Percentiles rank a stretch among this genome's conserved stretches.
Conservation (phyloP, 2,797 vertebrate genomes). For the Masticophis lateralis region DNA sequence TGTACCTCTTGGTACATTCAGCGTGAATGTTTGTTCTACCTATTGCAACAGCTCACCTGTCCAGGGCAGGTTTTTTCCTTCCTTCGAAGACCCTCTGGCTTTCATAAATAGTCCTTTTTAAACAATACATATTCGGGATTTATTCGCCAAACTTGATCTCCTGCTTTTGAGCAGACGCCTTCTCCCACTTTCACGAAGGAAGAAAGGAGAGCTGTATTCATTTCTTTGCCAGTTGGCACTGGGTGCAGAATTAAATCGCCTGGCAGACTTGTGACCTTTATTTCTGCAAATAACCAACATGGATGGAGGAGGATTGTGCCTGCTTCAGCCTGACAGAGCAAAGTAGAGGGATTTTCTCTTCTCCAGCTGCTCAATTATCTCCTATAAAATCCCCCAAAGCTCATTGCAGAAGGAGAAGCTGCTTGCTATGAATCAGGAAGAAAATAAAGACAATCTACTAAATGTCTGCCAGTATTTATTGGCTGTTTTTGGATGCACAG, state of each 20-base stretch:
- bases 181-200: not conserved
- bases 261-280: too few relatives aligned
- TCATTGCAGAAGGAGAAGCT: not conserved
- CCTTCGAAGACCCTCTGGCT: not conserved
- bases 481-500: not conserved
- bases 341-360: not conserved
- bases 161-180: not conserved
- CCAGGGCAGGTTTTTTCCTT: not conserved
- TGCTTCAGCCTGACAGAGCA: not conserved
- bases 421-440: not conserved
- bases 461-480: not conserved
- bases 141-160: too few relatives aligned
- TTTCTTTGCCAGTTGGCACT: not conserved
- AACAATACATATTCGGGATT: not conserved
- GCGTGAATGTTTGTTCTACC: not conserved
- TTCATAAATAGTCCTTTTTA: not conserved
- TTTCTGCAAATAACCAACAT: not conserved
- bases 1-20: not conserved
- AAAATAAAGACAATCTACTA: not conserved
- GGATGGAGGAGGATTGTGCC: not conserved
- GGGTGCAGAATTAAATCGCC: not conserved
- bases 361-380: not conserved
- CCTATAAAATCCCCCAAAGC: not conserved
- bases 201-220: not conserved
- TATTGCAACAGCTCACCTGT: not conserved